Base-by-base conservation (phyloP, 2,113 vertebrate genomes). In the Pleuronectes platessa region DNA sequence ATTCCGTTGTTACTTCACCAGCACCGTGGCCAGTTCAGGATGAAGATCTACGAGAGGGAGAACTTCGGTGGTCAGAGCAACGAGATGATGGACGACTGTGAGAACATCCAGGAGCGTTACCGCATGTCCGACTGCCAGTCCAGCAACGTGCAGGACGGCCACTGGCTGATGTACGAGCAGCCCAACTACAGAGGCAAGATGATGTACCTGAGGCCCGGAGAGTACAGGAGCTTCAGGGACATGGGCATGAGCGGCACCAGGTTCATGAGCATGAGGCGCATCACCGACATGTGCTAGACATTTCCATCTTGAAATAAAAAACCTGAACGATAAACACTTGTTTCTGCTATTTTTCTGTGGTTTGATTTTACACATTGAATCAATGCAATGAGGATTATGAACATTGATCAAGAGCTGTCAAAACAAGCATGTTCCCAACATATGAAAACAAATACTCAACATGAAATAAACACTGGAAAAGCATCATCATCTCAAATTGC, bases 131-230 rank as follows among this genome's bases (percentile, higher is more conserved):
- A 89, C 40, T 88, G 86, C 78, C 4, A 26, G 88, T 90, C 88
- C 86, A 71, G 61, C 55, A 0, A 91, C 0, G 91, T 92, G 86
- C 82, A 87, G 86, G 91, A 92, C 10, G 91, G 91, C 21, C 91
- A 91, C 86, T 92, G 91, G 91, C 86, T 92, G 90, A 84, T 91
- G 87, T 92, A 86, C 6, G 89, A 92, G 89, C 89, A 90, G 23
- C 5, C 87, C 71, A 35, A 89, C 42, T 89, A 59, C 87, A 89
- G 85, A 70, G 89, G 89, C 87, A 91, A 14, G 86, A 83, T 85
- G 89, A 78, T 89, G 70, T 89, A 91, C 80, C 0, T 91, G 70
- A 89, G 80, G 80, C 90, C 88, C 0, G 86, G 90, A 27, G 90
- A 91, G 84, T 78, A 91, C 90, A 86, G 84, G 79, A 91, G 68